Percentiles rank a stretch among this genome's conserved stretches.
Conservation (phyloP, 2,113 vertebrate species). For the Actinemys pallida region DNA sequence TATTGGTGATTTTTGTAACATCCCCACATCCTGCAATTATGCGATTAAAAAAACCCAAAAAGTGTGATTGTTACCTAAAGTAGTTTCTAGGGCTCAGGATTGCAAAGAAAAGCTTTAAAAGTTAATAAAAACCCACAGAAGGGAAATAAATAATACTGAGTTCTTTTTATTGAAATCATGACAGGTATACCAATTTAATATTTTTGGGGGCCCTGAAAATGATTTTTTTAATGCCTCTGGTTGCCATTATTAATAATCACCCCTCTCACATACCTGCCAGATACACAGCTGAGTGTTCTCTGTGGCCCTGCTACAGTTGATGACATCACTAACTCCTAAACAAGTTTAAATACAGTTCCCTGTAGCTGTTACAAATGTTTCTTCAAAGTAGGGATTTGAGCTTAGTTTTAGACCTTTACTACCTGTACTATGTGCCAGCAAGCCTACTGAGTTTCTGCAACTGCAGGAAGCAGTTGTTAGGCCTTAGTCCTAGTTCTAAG, state of each 20-base stretch:
- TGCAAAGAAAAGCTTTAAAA: background rate
- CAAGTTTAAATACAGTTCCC: background rate
- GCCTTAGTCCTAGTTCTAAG: background rate
- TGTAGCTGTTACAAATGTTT: too few relatives aligned
- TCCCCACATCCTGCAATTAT: too few relatives aligned
- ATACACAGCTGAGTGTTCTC: background rate
- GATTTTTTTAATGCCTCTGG: background rate
- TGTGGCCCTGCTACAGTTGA: background rate
- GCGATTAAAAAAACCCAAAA: too few relatives aligned
- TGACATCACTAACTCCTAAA: background rate
- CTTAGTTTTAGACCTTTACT: background rate
- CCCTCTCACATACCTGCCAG: background rate
- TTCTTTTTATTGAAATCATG: too few relatives aligned
- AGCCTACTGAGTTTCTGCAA: background rate
- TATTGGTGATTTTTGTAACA: background rate
- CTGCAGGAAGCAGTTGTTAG: fast-evolving
- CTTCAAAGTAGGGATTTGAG: background rate
- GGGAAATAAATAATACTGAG: background rate
- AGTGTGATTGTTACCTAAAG: too few relatives aligned
- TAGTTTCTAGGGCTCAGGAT: background rate
- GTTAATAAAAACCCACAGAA: background rate
- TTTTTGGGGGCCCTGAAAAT: background rate
- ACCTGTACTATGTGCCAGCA: background rate
- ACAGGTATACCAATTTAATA: too few relatives aligned
- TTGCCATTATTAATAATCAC: background rate